Evolutionary conservation across 2,888 invertebrate genomes (phyloP).

Genomic region (Tetheella fluctuosa): DNA sequence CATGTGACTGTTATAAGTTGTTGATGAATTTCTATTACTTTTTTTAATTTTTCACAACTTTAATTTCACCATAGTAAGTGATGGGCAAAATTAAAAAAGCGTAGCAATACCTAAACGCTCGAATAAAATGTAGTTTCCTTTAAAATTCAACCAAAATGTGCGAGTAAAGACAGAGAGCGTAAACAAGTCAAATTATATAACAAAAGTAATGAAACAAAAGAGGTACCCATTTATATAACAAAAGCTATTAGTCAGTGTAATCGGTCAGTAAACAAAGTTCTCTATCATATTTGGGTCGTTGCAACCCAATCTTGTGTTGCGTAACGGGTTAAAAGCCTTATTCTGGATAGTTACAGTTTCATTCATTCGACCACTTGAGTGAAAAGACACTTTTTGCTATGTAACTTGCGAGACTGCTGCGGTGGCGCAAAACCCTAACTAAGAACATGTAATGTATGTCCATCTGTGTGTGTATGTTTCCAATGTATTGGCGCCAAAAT

Average conservation of each 20-base stretch:
- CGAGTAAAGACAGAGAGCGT: too few species aligned
- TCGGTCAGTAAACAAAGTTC: conserved; percentile 13
- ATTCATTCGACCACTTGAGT: background rate
- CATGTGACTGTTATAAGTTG: too few species aligned
- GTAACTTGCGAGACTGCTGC: too few species aligned
- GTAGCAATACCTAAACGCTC: background rate
- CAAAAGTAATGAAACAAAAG: background rate
- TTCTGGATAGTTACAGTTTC: background rate
- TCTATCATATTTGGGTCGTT: conserved; percentile 14
- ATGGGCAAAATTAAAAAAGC: too few species aligned
- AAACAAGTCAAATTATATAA: background rate
- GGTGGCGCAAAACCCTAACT: too few species aligned
- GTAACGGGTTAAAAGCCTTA: conserved; percentile 1
- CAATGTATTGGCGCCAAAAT: too few species aligned
- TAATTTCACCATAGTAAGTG: too few species aligned
- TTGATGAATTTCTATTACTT: too few species aligned
- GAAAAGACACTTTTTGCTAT: background rate
- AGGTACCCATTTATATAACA: background rate
- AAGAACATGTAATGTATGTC: too few species aligned
- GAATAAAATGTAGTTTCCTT: too few species aligned
- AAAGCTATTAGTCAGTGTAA: conserved; percentile 7
- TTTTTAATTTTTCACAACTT: too few species aligned
- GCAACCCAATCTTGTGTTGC: conserved; percentile 14
- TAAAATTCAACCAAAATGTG: background rate
- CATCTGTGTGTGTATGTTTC: too few species aligned